Percentiles rank a stretch among this genome's conserved stretches.
These are phyloP conservation scores for Aspiorhynchus laticeps DNA, from an alignment of 2,113 vertebrate genomes.

Conservation along the genomic window DNA sequence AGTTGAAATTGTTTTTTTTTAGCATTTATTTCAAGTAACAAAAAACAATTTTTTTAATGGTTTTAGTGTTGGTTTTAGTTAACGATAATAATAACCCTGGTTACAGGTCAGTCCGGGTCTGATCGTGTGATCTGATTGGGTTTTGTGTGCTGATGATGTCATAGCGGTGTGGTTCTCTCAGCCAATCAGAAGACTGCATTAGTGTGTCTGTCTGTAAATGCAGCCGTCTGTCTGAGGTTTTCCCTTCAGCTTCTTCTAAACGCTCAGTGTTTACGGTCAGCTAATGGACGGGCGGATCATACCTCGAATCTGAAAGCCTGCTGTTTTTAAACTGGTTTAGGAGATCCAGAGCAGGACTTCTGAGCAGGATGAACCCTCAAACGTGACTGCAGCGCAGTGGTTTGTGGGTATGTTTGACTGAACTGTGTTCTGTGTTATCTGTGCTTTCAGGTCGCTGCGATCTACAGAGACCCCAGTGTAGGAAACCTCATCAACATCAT, in stretches of 20 bases:
- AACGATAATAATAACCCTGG: too few relatives aligned
- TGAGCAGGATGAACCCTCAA: neutral
- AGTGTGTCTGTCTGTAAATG: neutral
- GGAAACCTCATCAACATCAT: slow-evolving; percentile 97
- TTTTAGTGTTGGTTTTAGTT: too few relatives aligned
- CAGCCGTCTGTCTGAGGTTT: neutral
- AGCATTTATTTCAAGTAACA: too few relatives aligned
- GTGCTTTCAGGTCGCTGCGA: slow-evolving; percentile 88
- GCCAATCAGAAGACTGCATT: slow-evolving; percentile 15
- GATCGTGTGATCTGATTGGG: slow-evolving; percentile 19
- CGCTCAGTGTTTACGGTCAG: slow-evolving; percentile 71
- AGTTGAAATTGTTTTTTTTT: too few relatives aligned
- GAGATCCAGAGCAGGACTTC: neutral
- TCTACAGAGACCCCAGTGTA: slow-evolving; percentile 94
- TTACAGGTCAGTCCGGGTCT: too few relatives aligned
- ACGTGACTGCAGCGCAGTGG: neutral
- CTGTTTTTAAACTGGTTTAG: neutral
- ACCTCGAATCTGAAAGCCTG: neutral
- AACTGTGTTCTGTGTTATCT: slow-evolving; percentile 55
- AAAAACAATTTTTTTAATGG: too few relatives aligned
- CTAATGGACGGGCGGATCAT: slow-evolving; percentile 63
- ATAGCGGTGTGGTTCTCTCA: neutral
- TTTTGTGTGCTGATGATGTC: slow-evolving; percentile 35
- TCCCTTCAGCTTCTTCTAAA: neutral
- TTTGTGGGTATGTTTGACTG: slow-evolving; percentile 59